phyloP scores from a whole-genome alignment of 2,888 invertebrate genomes.

The Lithophane socia region DNA sequence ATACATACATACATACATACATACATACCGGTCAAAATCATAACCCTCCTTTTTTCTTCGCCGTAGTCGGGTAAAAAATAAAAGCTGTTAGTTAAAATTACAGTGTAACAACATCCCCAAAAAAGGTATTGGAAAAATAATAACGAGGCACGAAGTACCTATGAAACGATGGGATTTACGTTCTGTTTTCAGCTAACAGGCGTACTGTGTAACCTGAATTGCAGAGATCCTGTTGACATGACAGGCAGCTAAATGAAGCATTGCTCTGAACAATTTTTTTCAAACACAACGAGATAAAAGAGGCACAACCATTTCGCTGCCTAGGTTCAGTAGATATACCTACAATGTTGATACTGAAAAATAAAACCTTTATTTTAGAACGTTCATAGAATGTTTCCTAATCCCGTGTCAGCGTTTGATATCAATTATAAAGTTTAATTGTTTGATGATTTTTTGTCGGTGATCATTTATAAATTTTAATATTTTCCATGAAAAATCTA shows the following conservation, averaged over 20 bases:
- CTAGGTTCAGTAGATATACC: not conserved
- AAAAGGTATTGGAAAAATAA: not conserved
- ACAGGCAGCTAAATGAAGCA: not conserved
- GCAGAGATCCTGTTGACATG: conserved; percentile 16
- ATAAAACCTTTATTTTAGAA: not conserved
- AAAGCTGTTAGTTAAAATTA: not conserved
- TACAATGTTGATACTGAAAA: not conserved
- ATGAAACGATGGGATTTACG: not conserved
- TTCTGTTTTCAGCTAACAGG: conserved; percentile 10
- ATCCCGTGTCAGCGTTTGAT: not conserved
- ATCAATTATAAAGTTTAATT: not conserved
- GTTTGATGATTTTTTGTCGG: too few species aligned
- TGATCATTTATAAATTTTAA: too few species aligned
- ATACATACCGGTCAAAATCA: too few species aligned
- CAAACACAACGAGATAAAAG: not conserved
- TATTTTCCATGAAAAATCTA: too few species aligned
- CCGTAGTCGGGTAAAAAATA: not conserved
- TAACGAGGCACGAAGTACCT: not conserved
- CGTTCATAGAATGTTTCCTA: not conserved
- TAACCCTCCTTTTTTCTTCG: too few species aligned
- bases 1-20: too few species aligned
- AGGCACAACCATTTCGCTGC: not conserved
- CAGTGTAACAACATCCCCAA: not conserved
- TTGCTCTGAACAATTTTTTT: not conserved
- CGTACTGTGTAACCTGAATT: not conserved